Evolutionary conservation across 2,888 invertebrate genomes (phyloP), one percentile per base, ranked within the genome.

Genomic region (Macaria notata): DNA sequence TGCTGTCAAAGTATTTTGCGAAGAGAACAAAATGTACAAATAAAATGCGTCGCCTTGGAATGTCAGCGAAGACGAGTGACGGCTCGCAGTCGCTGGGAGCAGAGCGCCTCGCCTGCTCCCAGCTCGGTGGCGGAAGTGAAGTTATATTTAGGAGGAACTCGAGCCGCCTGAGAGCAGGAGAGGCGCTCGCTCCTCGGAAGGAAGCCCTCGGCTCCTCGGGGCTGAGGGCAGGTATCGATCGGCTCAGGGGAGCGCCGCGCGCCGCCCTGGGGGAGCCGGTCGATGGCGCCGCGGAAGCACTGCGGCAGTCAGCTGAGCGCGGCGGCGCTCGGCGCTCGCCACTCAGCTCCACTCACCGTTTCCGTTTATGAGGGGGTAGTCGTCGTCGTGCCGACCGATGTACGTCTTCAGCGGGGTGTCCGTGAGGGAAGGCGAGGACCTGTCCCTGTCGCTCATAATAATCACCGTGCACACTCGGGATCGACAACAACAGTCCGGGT

Each of bases 401-500:
- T 96, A 95, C 80, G 96, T 96, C 94, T 96, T 96, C 86, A 95
- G 93, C 92, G 96, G 96, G 93, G 95, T 95, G 94, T 96, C 96
- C 93, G 96, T 94, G 90, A 96, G 94, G 93, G 95, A 96, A 90
- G 96, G 96, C 93, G 96, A 96, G 92, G 94, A 95, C 93, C 95
- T 95, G 94, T 96, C 96, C 94, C 96, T 96, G 94, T 96, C 96
- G 93, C 96, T 96, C 96, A 96, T 96, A 93, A 94, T 94, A 94
- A 93, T 93, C 90, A 90, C 90, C 88, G 84, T 78, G 79, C 87
- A 84, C 83, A 80, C 76, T 66, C 56, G 44, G 50, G 49, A 69
- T 68, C 66, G 73, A 81, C 73, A 76, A 85, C 78, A 81, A 83
- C 83, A 86, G 43, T 50, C 81, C 70, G 71, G 75, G 77, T 83